phyloP scores from a whole-genome alignment of 2,888 invertebrate genomes.

The Tricholauxania praeusta region DNA sequence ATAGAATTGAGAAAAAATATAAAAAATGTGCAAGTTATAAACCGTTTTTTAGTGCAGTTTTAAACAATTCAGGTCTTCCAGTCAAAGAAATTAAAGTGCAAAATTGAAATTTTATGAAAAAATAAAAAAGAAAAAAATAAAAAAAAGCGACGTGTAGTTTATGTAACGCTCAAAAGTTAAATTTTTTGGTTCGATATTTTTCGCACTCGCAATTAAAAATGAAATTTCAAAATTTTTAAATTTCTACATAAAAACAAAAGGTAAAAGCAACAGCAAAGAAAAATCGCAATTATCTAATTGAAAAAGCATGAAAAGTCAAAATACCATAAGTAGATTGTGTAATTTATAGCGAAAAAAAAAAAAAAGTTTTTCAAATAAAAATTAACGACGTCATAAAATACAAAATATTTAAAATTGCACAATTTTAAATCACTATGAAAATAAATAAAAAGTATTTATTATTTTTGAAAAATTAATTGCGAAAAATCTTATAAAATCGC shows the following conservation, averaged over 20 bases:
- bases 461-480: not conserved
- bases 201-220: not conserved
- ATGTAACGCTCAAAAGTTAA: too few relatives aligned
- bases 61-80: slow-evolving; percentile 3
- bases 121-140: not conserved
- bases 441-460: too few relatives aligned
- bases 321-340: not conserved
- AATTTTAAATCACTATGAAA: too few relatives aligned
- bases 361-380: not conserved
- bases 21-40: too few relatives aligned
- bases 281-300: not conserved
- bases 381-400: not conserved
- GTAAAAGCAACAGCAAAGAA: slow-evolving; percentile 4
- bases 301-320: not conserved
- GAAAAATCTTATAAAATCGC: not conserved
- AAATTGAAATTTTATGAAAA: not conserved
- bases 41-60: not conserved
- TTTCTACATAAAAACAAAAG: slow-evolving; percentile 29
- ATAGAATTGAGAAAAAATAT: not conserved
- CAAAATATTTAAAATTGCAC: not conserved
- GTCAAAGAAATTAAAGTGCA: not conserved
- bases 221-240: slow-evolving; percentile 36
- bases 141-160: too few relatives aligned
- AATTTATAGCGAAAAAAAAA: not conserved
- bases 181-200: too few relatives aligned